Evolutionary conservation across 2,888 invertebrate genomes (phyloP), one percentile per base, ranked within the genome.

Genomic region (Stenchaetothrips biformis): DNA sequence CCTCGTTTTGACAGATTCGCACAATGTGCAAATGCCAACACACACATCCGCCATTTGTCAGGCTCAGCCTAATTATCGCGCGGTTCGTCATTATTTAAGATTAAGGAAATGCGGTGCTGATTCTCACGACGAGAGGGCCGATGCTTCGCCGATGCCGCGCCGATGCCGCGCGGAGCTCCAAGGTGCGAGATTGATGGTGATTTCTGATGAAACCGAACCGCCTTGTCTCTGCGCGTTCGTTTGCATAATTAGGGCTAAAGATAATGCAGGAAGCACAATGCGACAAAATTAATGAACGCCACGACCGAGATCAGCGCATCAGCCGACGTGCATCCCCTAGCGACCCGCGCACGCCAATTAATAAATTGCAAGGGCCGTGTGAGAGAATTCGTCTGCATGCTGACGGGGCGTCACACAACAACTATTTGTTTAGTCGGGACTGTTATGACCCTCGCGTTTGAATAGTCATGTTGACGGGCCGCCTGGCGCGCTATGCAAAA

Each of bases 1-100:
- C n/a, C n/a, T 37, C 37, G 67, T 74, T 74, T 74, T 74, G 67
- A 74, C 67, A 74, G 25, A 74, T 74, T 74, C 25, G 67, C 67
- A 74, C 67, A 74, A 74, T 74, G 67, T 25, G 67, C 25, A 7
- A 25, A 25, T 21, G 67, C 21, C 25, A 25, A 21, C 67, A 25
- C 67, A 21, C 67, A 21, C 67, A 74, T 74, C 25, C 67, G 67
- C 25, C 67, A 74, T 74, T 74, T 25, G 67, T 74, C 67, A 74
- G 67, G 67, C 21, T 74, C 25, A 74, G 59, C 59, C 25, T 74
- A 74, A 74, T 74, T 74, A 25, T 74, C 25, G 9, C 67, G 67
- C 21, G 21, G n/a, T n/a, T 74, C 67, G 25, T 74, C 67, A 74
- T 74, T 74, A 74, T 21, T 74, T 9, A 74, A 74, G 67, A 74